These are phyloP conservation scores for Epinephelus cyanopodus DNA, from an alignment of 2,113 vertebrate genomes.

Conservation along the genomic window DNA sequence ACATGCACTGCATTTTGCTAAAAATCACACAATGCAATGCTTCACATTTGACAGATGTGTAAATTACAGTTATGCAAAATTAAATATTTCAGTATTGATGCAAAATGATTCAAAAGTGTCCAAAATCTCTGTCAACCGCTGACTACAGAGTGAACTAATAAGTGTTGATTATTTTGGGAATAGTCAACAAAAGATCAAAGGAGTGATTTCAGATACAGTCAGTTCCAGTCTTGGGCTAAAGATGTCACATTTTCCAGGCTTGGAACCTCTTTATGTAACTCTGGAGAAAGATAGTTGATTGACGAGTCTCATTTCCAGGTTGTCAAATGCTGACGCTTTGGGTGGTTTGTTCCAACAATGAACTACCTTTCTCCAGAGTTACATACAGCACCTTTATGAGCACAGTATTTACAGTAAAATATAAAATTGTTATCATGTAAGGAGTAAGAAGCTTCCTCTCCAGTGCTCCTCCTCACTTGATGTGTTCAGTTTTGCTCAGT, in stretches of 20 bases:
- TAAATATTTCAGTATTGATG: not conserved
- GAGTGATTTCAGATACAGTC: not conserved
- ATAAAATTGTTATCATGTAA: not conserved
- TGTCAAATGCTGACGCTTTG: no score
- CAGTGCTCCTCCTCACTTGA: not conserved
- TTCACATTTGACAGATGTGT: not conserved
- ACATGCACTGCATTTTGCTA: not conserved
- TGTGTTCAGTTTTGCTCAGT: not conserved
- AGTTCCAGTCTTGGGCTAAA: not conserved
- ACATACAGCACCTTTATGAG: not conserved
- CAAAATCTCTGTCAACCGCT: not conserved
- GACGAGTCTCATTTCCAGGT: no score
- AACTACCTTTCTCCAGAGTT: no score
- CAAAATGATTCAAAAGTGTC: not conserved
- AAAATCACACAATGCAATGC: not conserved
- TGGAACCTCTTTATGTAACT: no score
- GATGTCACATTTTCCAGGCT: not conserved
- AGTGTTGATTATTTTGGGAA: no score
- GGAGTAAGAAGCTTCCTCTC: not conserved
- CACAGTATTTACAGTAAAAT: not conserved
- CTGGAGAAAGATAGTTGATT: no score
- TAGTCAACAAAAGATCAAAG: no score
- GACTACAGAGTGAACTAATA: not conserved
- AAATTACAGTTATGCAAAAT: not conserved
- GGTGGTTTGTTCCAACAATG: no score